Conservation (phyloP, 2,888 invertebrate species). For the Eupithecia subfuscata region DNA sequence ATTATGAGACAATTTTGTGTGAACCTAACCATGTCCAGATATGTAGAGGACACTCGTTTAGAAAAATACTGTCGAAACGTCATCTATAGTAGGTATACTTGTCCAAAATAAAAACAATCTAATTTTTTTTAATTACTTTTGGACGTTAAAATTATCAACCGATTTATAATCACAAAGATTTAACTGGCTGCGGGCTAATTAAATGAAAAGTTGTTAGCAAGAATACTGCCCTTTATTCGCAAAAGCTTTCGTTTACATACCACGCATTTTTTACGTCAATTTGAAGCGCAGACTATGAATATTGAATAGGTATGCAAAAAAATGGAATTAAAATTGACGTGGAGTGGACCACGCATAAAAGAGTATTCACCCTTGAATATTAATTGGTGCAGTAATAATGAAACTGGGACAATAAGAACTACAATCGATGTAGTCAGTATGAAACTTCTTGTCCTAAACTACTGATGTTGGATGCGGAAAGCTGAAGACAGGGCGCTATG, state of each 20-base stretch:
- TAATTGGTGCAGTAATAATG: background rate
- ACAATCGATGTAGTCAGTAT: background rate
- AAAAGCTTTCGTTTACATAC: conserved; percentile 9
- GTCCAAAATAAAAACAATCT: background rate
- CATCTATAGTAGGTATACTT: background rate
- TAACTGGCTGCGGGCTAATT: background rate
- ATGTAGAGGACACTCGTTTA: background rate
- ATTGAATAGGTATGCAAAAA: conserved; percentile 3
- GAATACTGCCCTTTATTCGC: background rate
- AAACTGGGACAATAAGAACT: background rate
- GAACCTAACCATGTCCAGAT: conserved; percentile 30
- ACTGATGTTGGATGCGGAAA: background rate
- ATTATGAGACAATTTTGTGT: conserved; percentile 40
- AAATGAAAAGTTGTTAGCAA: background rate
- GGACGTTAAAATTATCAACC: background rate
- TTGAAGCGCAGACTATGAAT: conserved; percentile 8
- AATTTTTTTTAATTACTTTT: background rate
- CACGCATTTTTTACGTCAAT: conserved; percentile 8
- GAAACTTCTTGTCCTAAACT: background rate
- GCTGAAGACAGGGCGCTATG: background rate
- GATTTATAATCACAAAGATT: background rate
- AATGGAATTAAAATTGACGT: conserved; percentile 18
- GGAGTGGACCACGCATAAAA: conserved; percentile 10
- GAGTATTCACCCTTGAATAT: conserved; percentile 6
- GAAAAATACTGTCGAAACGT: background rate